Evolutionary conservation across 1,140 invertebrate genomes (phyloP), one percentile per base, ranked within the genome.

Genomic region (Drosophila auraria): DNA sequence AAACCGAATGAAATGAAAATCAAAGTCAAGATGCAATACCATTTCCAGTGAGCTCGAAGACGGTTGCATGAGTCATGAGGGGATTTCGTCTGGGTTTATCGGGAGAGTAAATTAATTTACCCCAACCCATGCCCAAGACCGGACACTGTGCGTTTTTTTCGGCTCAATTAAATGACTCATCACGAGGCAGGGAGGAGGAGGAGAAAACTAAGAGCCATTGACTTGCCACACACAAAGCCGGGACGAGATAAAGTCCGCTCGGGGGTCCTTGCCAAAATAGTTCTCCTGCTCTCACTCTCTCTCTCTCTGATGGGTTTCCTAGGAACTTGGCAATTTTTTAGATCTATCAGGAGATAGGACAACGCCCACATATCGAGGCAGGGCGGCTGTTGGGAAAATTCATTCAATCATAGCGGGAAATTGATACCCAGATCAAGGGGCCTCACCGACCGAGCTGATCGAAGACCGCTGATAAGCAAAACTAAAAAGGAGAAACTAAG

Each of bases 81-180:
- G 62, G 49, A 57, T 62, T 72, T 79, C 68, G 40, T 64, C 20
- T 44, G 50, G 77, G 51, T 69, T 89, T 87, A 87, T 90, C 84
- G 64, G 64, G 53, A 78, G 80, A 75, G 86, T 84, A 89, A 90
- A 89, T 89, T 89, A 84, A 89, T 90, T 84, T 84, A 89, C 71
- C 71, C 81, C 83, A 68, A 65, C 33, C 71, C 60, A 50, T 25
- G 30, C 65, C 70, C 36, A n/a, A 57, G 54, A 57, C 76, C 69
- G 72, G 70, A 38, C 84, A 80, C 78, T 80, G 83, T 87, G 68
- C 57, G 70, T 83, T 87, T 44, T 44, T 76, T 87, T 87, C 59
- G 84, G 84, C 70, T 84, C 86, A 90, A 90, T 90, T 90, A 90
- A 90, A 90, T 90, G 86, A 90, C 87, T 90, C 86, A 90, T 84